These are phyloP conservation scores for Dinocampus coccinellae DNA, from an alignment of 2,888 invertebrate species.

Conservation along the genomic window DNA sequence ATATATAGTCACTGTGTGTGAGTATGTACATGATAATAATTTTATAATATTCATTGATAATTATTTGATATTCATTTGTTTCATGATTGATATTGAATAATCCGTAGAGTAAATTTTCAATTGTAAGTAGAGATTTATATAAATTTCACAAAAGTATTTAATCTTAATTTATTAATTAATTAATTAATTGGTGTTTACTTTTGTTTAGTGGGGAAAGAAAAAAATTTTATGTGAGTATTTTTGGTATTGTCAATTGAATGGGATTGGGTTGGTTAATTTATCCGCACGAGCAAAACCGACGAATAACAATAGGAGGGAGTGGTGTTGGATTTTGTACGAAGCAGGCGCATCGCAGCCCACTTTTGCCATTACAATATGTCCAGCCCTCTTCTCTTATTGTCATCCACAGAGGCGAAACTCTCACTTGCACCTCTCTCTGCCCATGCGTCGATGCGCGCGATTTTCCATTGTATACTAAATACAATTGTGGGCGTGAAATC, in stretches of 20 bases:
- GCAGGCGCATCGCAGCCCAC: conserved; percentile 62
- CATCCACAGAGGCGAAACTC: conserved; percentile 51
- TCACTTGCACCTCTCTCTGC: conserved; percentile 50
- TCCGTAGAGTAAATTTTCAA: no score
- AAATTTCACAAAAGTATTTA: no score
- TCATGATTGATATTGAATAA: no score
- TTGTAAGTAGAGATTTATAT: no score
- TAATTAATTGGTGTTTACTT: no score
- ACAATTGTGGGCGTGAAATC: conserved; percentile 55
- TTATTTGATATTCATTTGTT: no score
- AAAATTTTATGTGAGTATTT: no score
- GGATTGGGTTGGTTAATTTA: neutral
- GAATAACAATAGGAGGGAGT: conserved; percentile 33
- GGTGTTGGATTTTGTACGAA: conserved; percentile 50
- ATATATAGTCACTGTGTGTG: no score
- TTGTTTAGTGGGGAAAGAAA: no score
- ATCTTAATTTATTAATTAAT: no score
- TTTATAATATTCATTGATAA: no score
- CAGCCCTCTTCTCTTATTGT: conserved; percentile 67
- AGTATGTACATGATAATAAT: no score
- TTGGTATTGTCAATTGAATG: conserved; percentile 12
- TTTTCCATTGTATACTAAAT: conserved; percentile 60
- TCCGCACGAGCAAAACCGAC: neutral
- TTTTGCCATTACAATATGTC: conserved; percentile 64
- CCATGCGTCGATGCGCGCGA: conserved; percentile 67